phyloP scores from a whole-genome alignment of 2,888 invertebrate species.

The Cephonodes hylas region DNA sequence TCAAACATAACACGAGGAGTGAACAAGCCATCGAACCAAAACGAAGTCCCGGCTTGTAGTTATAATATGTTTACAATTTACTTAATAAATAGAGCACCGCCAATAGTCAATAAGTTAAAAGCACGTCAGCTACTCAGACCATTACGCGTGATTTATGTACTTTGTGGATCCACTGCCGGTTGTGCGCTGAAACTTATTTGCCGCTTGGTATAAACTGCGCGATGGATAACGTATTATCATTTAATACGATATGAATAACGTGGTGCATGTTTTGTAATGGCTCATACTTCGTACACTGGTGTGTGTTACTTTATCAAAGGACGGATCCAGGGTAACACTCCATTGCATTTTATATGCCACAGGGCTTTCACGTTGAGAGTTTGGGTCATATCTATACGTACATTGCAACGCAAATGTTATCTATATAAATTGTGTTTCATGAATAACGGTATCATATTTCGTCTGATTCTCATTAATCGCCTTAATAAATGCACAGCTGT shows the following conservation, averaged over 20 bases:
- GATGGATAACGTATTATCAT: not conserved
- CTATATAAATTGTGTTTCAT: not conserved
- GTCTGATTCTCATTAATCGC: not conserved
- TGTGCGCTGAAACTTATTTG: conserved; percentile 28
- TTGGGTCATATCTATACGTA: not conserved
- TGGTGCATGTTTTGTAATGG: not conserved
- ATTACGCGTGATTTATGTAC: conserved; percentile 61
- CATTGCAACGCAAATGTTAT: not conserved
- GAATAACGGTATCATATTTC: not conserved
- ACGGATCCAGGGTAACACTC: not conserved
- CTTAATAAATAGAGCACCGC: conserved; percentile 7
- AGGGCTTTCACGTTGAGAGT: not conserved
- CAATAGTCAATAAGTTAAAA: conserved; percentile 53
- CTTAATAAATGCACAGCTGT: not conserved
- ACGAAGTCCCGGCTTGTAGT: not conserved
- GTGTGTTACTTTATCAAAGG: not conserved
- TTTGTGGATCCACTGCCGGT: conserved; percentile 57
- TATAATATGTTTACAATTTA: not conserved
- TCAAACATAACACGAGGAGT: not conserved
- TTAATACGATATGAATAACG: not conserved
- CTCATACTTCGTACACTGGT: not conserved
- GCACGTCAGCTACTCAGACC: conserved; percentile 50
- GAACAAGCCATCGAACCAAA: not conserved
- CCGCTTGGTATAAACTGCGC: not conserved
- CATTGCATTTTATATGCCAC: not conserved